phyloP scores from a whole-genome alignment of 2,113 vertebrate genomes.

The Taxidea taxus region DNA sequence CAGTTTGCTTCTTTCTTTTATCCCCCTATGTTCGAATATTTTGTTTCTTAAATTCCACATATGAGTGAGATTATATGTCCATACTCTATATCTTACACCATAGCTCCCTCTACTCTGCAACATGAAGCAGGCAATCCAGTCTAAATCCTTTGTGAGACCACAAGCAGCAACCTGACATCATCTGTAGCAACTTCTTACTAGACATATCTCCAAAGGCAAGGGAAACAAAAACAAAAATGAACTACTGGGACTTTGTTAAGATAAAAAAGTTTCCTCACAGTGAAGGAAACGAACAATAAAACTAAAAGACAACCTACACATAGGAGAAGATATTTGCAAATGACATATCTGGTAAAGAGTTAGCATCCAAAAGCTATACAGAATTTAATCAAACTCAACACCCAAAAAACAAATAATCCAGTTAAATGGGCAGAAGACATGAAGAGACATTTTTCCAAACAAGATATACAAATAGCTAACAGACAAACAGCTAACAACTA shows the following conservation, averaged over 20 bases:
- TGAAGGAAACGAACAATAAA: neutral
- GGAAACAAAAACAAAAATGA: neutral
- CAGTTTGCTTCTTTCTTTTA: neutral
- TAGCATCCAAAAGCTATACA: neutral
- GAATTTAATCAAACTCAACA: neutral
- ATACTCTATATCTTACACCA: neutral
- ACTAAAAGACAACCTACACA: neutral
- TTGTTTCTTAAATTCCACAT: neutral
- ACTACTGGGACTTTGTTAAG: neutral
- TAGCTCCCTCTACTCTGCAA: rapidly evolving
- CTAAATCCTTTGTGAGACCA: neutral
- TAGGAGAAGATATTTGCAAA: neutral
- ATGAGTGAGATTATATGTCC: neutral
- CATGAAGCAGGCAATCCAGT: neutral
- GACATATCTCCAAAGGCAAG: neutral
- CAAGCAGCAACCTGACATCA: neutral
- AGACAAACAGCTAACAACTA: neutral
- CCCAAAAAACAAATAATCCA: neutral
- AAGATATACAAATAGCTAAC: neutral
- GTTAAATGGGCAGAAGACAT: neutral
- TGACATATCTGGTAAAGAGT: neutral
- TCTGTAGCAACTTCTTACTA: neutral
- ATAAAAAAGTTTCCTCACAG: neutral
- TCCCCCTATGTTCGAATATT: neutral
- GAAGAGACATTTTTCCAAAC: neutral